Evolutionary conservation across 2,888 invertebrate species (phyloP).

Genomic region (Cryptocephalus primarius): DNA sequence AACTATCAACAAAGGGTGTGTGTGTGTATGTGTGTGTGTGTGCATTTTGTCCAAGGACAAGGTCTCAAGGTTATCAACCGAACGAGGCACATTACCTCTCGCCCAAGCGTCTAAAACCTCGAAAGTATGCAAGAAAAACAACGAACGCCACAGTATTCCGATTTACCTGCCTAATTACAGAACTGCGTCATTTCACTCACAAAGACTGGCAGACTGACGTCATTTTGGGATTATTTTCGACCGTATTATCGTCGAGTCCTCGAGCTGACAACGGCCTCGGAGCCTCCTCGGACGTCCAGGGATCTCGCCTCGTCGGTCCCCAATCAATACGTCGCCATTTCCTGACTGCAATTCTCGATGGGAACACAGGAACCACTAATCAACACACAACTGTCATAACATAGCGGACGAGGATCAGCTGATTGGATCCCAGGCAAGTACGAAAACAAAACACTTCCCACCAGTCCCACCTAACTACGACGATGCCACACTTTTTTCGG

Average conservation of each 20-base stretch:
- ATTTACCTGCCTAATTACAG: constrained; percentile 10
- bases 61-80: no score
- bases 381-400: constrained; percentile 16
- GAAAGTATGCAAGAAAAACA: constrained; percentile 1
- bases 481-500: not conserved
- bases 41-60: no score
- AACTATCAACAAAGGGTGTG: constrained; percentile 29
- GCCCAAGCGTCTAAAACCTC: not conserved
- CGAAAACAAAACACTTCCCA: constrained; percentile 12
- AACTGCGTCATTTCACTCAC: constrained; percentile 48
- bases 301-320: no score
- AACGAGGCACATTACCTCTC: no score
- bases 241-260: no score
- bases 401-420: constrained; percentile 30
- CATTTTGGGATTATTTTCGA: constrained; percentile 27
- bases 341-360: constrained; percentile 7
- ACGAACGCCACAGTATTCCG: constrained; percentile 1
- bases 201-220: constrained; percentile 44
- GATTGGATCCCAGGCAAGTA: constrained; percentile 21
- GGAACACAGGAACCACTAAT: constrained; percentile 5
- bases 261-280: no score
- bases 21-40: constrained; percentile 21
- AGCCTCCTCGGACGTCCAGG: no score
- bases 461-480: not conserved
- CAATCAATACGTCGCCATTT: constrained; percentile 3